Percentiles rank a stretch among this genome's conserved stretches.
Evolutionary conservation across 2,888 invertebrate species (phyloP).

Genomic region (Monopis laevigella): DNA sequence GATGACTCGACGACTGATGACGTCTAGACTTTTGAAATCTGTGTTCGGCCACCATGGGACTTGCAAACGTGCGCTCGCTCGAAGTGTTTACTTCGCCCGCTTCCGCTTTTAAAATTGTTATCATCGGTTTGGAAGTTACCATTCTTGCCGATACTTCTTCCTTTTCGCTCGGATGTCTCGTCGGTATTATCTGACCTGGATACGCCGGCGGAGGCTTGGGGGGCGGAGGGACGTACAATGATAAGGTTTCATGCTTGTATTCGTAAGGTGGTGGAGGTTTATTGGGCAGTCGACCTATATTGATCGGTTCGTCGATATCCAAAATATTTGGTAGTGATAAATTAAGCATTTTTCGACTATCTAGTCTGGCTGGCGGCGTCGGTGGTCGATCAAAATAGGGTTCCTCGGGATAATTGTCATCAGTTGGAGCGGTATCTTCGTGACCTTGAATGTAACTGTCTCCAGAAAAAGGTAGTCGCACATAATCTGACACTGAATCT

Average conservation of each 20-base stretch:
- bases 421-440: slow-evolving; percentile 69
- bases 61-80: slow-evolving; percentile 64
- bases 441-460: slow-evolving; percentile 69
- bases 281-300: slow-evolving; percentile 32
- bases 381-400: slow-evolving; percentile 69
- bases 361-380: slow-evolving; percentile 75
- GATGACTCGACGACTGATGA: slow-evolving; percentile 63
- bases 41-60: slow-evolving; percentile 58
- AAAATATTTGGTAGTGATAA: slow-evolving; percentile 56
- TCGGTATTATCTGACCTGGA: slow-evolving; percentile 46
- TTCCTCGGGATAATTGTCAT: slow-evolving; percentile 57
- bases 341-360: slow-evolving; percentile 64
- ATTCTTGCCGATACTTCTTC: slow-evolving; percentile 81
- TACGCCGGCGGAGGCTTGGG: slow-evolving; percentile 75
- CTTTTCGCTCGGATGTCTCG: slow-evolving; percentile 36
- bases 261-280: slow-evolving; percentile 78
- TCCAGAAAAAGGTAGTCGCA: slow-evolving; percentile 72
- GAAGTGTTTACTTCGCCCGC: slow-evolving; percentile 73
- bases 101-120: slow-evolving; percentile 80
- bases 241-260: slow-evolving; percentile 68
- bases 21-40: slow-evolving; percentile 59
- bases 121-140: slow-evolving; percentile 80
- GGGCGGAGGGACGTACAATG: slow-evolving; percentile 33
- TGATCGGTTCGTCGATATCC: slow-evolving; percentile 35
- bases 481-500: slow-evolving; percentile 91